phyloP scores from a whole-genome alignment of 2,113 vertebrate species.

The Neodon shergylaensis region DNA sequence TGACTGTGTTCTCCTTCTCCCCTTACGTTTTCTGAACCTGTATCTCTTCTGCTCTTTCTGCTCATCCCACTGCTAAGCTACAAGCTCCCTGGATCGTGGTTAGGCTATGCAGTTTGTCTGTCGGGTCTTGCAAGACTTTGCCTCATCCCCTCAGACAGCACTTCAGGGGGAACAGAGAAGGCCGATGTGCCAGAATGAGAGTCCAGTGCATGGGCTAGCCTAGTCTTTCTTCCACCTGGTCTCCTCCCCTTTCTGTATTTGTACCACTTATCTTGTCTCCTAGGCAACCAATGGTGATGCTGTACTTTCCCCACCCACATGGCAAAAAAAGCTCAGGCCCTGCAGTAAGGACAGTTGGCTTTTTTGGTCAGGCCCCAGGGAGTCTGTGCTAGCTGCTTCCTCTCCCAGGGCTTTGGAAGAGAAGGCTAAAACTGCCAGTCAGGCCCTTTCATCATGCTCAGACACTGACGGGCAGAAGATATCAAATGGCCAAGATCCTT shows the following conservation, averaged over 20 bases:
- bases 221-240: neutral
- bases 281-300: conserved; percentile 41
- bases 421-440: neutral
- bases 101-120: neutral
- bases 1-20: neutral
- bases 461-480: neutral
- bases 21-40: neutral
- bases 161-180: neutral
- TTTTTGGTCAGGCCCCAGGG: conserved; percentile 1
- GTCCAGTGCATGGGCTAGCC: neutral
- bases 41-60: neutral
- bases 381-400: neutral
- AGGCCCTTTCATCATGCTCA: neutral
- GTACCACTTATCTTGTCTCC: conserved; percentile 55
- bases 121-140: neutral
- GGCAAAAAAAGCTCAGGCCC: conserved; percentile 1
- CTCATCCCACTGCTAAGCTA: neutral
- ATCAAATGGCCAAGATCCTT: neutral
- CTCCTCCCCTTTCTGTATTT: conserved; percentile 34
- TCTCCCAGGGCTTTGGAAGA: conserved; percentile 15
- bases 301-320: neutral
- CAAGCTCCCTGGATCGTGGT: neutral
- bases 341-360: conserved; percentile 1
- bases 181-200: neutral
- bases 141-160: neutral